Evolutionary conservation across 2,888 invertebrate species (phyloP).

Genomic region (Gymnoscelis rufifasciata): DNA sequence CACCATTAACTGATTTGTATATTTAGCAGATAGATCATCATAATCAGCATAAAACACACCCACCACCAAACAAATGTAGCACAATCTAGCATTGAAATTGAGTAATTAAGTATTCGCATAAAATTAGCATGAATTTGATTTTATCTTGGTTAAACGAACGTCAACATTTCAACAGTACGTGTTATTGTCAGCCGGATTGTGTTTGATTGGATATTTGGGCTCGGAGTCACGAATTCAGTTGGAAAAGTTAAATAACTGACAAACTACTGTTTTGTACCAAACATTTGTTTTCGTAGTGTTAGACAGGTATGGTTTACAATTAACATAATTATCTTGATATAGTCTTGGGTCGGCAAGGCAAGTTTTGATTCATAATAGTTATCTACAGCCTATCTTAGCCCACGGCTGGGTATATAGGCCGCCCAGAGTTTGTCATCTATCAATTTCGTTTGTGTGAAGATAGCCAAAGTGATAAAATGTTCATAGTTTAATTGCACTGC

Average conservation of each 20-base stretch:
- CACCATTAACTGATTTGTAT: neutral
- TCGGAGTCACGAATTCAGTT: slow-evolving; percentile 28
- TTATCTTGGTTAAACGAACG: slow-evolving; percentile 39
- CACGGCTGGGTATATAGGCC: too few species aligned
- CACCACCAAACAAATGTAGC: neutral
- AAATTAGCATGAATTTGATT: slow-evolving; percentile 43
- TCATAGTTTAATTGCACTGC: too few species aligned
- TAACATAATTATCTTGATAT: too few species aligned
- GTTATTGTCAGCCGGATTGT: slow-evolving; percentile 28
- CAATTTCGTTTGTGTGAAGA: too few species aligned
- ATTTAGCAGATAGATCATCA: neutral
- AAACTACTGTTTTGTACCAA: neutral
- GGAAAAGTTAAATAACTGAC: slow-evolving; percentile 11
- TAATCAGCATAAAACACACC: too few species aligned
- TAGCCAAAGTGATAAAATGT: too few species aligned
- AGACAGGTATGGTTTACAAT: too few species aligned
- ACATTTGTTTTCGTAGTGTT: too few species aligned
- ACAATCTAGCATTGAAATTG: slow-evolving; percentile 26
- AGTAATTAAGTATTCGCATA: slow-evolving; percentile 46
- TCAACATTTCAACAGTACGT: slow-evolving; percentile 38
- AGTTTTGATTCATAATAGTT: too few species aligned
- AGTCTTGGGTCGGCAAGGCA: too few species aligned
- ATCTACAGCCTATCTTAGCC: too few species aligned
- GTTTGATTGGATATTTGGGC: slow-evolving; percentile 18
- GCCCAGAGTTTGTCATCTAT: too few species aligned